These are phyloP conservation scores for Platycnemis pennipes DNA, from an alignment of 2,888 invertebrate genomes.

Conservation along the genomic window DNA sequence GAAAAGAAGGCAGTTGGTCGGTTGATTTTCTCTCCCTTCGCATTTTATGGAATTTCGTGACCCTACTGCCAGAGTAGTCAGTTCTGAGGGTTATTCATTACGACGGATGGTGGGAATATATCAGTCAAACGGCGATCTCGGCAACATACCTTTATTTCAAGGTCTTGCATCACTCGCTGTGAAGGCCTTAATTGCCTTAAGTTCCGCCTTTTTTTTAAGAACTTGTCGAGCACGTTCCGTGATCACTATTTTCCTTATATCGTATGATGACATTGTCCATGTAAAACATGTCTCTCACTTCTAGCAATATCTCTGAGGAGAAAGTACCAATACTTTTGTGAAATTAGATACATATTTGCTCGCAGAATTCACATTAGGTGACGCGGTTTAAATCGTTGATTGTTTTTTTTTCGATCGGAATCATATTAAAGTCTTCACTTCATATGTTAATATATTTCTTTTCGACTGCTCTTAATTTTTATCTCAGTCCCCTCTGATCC, in stretches of 20 bases:
- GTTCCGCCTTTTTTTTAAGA: conserved; percentile 24
- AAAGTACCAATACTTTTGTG: too few species aligned
- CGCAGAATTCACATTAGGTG: too few species aligned
- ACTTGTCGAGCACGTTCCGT: conserved; percentile 14
- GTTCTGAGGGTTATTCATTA: not conserved
- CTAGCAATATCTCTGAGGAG: too few species aligned
- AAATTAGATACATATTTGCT: too few species aligned
- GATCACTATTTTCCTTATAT: not conserved
- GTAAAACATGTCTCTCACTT: not conserved
- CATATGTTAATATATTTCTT: too few species aligned
- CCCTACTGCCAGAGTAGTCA: not conserved
- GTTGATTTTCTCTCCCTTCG: not conserved
- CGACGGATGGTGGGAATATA: not conserved
- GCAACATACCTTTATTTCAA: not conserved
- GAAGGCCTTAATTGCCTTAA: not conserved
- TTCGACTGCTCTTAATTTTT: too few species aligned
- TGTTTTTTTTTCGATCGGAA: too few species aligned
- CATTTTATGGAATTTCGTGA: not conserved
- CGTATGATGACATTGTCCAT: not conserved
- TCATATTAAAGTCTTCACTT: too few species aligned
- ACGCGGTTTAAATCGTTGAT: too few species aligned
- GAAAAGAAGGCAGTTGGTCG: not conserved
- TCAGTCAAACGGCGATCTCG: not conserved
- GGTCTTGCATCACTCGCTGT: not conserved
- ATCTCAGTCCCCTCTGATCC: too few species aligned